A percentile compares a stretch with the other conserved stretches of the same genome.
Conservation (phyloP, 1,140 invertebrate species). For the Sitobion miscanthi region DNA sequence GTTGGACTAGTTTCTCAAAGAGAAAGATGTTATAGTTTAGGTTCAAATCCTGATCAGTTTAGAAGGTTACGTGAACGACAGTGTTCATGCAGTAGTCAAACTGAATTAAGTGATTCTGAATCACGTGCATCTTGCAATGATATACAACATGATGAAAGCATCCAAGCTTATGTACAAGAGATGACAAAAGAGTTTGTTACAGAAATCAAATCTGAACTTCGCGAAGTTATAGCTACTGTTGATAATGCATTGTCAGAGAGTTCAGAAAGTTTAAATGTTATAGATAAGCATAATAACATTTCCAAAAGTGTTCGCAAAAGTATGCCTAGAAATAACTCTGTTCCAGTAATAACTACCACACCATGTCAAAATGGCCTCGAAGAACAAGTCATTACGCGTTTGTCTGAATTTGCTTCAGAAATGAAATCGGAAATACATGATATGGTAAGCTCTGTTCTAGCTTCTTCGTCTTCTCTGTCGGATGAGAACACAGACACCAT, state of each 20-base stretch:
- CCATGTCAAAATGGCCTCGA: slow-evolving; percentile 40
- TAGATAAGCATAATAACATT: slow-evolving; percentile 46
- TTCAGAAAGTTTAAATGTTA: slow-evolving; percentile 58
- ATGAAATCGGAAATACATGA: slow-evolving; percentile 75
- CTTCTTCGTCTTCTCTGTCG: slow-evolving; percentile 60
- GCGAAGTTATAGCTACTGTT: slow-evolving; percentile 78
- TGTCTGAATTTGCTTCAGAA: slow-evolving; percentile 78
- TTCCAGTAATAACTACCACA: slow-evolving; percentile 52
- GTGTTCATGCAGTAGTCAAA: slow-evolving; percentile 76
- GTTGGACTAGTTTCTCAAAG: slow-evolving; percentile 57
- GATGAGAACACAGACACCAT: slow-evolving; percentile 59
- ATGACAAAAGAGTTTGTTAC: slow-evolving; percentile 78
- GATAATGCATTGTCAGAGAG: slow-evolving; percentile 77
- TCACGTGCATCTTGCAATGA: slow-evolving; percentile 41
- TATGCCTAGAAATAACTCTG: slow-evolving; percentile 55
- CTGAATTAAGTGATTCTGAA: slow-evolving; percentile 65
- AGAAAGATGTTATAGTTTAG: slow-evolving; percentile 69
- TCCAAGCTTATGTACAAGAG: slow-evolving; percentile 76
- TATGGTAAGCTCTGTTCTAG: slow-evolving; percentile 70
- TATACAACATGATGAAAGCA: slow-evolving; percentile 65
- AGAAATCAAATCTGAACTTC: slow-evolving; percentile 81
- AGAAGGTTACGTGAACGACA: slow-evolving; percentile 64
- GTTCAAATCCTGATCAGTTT: slow-evolving; percentile 64
- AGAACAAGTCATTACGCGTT: slow-evolving; percentile 26
- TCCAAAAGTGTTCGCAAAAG: background rate